A percentile compares a stretch with the other conserved stretches of the same genome.
Conservation (phyloP, 2,797 vertebrate genomes). For the Diglossa cyanea region DNA sequence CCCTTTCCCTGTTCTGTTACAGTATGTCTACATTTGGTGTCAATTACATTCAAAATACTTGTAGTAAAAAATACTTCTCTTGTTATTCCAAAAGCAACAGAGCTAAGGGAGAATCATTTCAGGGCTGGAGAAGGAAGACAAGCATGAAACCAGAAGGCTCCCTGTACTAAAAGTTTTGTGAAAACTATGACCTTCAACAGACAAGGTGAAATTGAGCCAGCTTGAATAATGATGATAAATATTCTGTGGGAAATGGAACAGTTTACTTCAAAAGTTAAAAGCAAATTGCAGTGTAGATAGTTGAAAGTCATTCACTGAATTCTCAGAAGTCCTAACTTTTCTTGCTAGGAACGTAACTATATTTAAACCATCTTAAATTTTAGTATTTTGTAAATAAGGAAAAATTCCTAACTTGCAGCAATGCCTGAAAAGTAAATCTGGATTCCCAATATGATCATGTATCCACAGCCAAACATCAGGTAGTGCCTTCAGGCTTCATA, state of each 20-base stretch:
- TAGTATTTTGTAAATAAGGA: not conserved
- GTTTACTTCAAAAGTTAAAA: not conserved
- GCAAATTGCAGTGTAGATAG: not conserved
- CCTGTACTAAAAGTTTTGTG: not conserved
- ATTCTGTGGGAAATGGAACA: not conserved
- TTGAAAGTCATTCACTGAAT: not conserved
- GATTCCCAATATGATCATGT: fast-evolving
- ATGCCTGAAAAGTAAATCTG: not conserved
- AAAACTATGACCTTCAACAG: slow-evolving; percentile 28
- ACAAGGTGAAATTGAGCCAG: not conserved
- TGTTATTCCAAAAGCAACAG: not conserved
- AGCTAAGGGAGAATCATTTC: not conserved
- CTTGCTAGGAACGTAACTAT: not conserved
- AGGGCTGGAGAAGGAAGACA: not conserved
- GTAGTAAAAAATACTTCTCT: not conserved
- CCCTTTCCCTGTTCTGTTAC: not conserved
- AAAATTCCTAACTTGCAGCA: fast-evolving
- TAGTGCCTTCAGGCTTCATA: not conserved
- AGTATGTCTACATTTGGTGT: not conserved
- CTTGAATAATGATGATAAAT: slow-evolving; percentile 19
- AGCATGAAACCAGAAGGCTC: not conserved
- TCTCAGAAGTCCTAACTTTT: not conserved
- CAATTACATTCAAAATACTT: not conserved
- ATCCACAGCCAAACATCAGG: not conserved
- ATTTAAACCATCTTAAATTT: not conserved